Evolutionary conservation across 2,888 invertebrate genomes (phyloP).

Genomic region (Xestoiulus laeticollis): DNA sequence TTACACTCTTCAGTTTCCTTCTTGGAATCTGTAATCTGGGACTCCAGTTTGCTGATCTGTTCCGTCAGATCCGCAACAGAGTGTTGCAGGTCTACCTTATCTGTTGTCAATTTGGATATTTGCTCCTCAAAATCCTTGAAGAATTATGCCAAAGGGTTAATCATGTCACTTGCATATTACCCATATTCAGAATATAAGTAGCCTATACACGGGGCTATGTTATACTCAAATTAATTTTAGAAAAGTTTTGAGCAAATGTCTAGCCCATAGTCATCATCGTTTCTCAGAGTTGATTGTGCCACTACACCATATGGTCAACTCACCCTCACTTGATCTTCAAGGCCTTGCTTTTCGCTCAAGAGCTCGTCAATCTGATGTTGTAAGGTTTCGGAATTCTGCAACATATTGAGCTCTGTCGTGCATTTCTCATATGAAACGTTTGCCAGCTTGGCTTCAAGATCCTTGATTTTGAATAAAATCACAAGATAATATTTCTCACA

Average conservation of each 20-base stretch:
- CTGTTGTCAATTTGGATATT: constrained; percentile 32
- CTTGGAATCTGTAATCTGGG: constrained; percentile 46
- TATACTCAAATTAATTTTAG: neutral
- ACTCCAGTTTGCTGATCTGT: constrained; percentile 44
- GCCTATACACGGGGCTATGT: neutral
- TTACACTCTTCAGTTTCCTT: constrained; percentile 52
- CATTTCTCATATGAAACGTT: constrained; percentile 45
- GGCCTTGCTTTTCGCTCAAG: neutral
- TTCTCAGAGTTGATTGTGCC: neutral
- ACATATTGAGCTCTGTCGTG: constrained; percentile 33
- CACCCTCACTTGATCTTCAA: constrained; percentile 24
- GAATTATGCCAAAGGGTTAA: neutral
- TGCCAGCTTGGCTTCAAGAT: constrained; percentile 47
- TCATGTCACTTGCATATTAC: neutral
- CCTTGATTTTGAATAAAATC: constrained; percentile 28
- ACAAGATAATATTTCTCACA: neutral
- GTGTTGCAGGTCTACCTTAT: constrained; percentile 54
- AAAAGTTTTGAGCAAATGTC: neutral
- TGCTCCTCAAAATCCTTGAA: constrained; percentile 49
- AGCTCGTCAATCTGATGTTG: constrained; percentile 33
- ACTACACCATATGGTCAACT: neutral
- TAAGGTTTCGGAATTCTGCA: constrained; percentile 41
- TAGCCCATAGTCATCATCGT: neutral
- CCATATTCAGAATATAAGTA: neutral
- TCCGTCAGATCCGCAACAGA: constrained; percentile 44